phyloP scores from a whole-genome alignment of 2,113 vertebrate species.

The Siniperca knerii region DNA sequence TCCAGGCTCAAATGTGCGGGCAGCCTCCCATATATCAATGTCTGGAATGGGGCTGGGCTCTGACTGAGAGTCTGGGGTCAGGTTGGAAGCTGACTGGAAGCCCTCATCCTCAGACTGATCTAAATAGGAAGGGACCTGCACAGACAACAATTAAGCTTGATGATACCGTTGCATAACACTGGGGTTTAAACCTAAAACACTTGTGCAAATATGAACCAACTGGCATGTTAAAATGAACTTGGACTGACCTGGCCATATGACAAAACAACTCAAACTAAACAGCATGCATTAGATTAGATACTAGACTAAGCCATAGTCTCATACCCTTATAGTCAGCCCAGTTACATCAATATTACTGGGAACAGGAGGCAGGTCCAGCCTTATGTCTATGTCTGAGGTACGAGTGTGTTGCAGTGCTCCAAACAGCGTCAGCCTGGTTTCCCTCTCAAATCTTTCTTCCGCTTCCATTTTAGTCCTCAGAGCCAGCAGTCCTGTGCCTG shows the following conservation, averaged over 20 bases:
- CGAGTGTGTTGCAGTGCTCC: conserved; percentile 94
- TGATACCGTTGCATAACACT: neutral
- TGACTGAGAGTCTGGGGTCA: conserved; percentile 98
- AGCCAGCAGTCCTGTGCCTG: conserved; percentile 89
- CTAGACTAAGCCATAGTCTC: neutral
- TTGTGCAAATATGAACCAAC: neutral
- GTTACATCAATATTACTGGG: conserved; percentile 92
- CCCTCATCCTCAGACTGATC: conserved; percentile 98
- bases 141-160: neutral
- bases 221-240: neutral
- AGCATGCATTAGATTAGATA: neutral
- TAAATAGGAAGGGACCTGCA: conserved; percentile 91
- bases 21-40: conserved; percentile 93
- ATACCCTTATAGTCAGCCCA: conserved; percentile 93
- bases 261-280: neutral
- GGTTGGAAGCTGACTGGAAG: conserved; percentile 96
- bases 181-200: neutral
- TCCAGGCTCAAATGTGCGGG: conserved; percentile 89
- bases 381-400: conserved; percentile 92
- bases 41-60: conserved; percentile 91
- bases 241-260: neutral
- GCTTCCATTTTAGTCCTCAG: conserved; percentile 77
- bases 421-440: conserved; percentile 92
- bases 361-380: conserved; percentile 92
- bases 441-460: conserved; percentile 91